These are phyloP conservation scores for Cirrhinus mrigala DNA, from an alignment of 2,797 vertebrate genomes.

Conservation along the genomic window DNA sequence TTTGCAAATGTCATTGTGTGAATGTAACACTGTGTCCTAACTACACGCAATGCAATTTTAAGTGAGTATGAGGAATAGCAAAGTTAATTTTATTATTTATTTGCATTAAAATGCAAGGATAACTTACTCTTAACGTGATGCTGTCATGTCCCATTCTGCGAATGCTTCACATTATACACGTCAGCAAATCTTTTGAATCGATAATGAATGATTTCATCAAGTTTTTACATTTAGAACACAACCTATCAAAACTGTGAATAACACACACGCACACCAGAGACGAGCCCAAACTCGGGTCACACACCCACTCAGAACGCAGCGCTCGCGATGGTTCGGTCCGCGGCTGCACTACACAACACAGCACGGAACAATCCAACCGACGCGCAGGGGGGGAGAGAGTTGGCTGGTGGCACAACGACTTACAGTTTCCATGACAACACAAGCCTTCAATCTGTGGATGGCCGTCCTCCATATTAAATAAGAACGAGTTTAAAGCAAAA, in stretches of 20 bases:
- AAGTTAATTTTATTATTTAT: no score
- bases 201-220: not conserved
- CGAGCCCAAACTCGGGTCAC: constrained; percentile 11
- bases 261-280: constrained; percentile 22
- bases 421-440: constrained; percentile 64
- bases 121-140: not conserved
- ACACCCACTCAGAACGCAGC: not conserved
- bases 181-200: not conserved
- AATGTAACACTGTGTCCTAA: no score
- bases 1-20: no score
- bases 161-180: not conserved
- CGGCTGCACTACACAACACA: not conserved
- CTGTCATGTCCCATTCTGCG: not conserved
- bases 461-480: constrained; percentile 36
- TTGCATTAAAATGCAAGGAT: no score
- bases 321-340: constrained; percentile 44
- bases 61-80: no score
- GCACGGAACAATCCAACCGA: constrained; percentile 30
- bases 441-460: constrained; percentile 54
- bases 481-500: constrained; percentile 37
- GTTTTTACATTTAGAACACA: not conserved
- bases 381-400: not conserved
- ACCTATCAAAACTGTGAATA: constrained; percentile 3
- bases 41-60: no score
- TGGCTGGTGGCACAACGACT: constrained; percentile 34